Evolutionary conservation across 2,888 invertebrate species (phyloP), one percentile per base, ranked within the genome.

Genomic region (Tridacna gigas): DNA sequence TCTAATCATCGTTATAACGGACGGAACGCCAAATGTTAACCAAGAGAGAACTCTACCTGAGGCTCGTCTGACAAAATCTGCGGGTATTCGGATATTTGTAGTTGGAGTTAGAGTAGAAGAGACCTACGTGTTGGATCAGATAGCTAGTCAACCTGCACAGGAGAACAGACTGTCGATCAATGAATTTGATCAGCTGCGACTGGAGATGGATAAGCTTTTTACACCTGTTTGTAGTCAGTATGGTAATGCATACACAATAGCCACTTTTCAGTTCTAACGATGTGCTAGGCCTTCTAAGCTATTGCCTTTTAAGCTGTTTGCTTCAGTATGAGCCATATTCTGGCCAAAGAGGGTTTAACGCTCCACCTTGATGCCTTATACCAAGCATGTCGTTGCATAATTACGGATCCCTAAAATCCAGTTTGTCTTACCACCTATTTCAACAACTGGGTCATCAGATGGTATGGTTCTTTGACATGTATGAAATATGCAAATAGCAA

Each of bases 11-110:
- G 82, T 93, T 28, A 86, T 93, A 60, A 93, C 93, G 51, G 93
- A 93, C 82, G 94, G 94, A 2, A 89, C 88, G 28, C 91, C 92
- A 25, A 92, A 92, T 77, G 90, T 93, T 63, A 89, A 93, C 48
- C 71, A 88, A 12, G 74, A 85, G 11, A 77, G 84, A 77, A 91
- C 92, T 0, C 71, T 91, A 60, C 89, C 91, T 20, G 91, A 91
- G 74, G 91, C 92, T 7, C 82, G 86, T 69, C 66, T 77, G 51
- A 85, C 89, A n/a, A 86, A 89, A 20, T 82, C 73, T 20, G 77
- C 74, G 20, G 89, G 87, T n/a, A 89, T 90, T 51, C 84, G 89
- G 48, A 82, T 92, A 78, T 89, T 90, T 83, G 89, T 88, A 22
- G 88, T 92, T 77, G 92, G 90, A 48, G 86, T 92, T 61, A 90